These are phyloP conservation scores for Falco columbarius DNA, from an alignment of 2,797 vertebrate species.

Conservation along the genomic window DNA sequence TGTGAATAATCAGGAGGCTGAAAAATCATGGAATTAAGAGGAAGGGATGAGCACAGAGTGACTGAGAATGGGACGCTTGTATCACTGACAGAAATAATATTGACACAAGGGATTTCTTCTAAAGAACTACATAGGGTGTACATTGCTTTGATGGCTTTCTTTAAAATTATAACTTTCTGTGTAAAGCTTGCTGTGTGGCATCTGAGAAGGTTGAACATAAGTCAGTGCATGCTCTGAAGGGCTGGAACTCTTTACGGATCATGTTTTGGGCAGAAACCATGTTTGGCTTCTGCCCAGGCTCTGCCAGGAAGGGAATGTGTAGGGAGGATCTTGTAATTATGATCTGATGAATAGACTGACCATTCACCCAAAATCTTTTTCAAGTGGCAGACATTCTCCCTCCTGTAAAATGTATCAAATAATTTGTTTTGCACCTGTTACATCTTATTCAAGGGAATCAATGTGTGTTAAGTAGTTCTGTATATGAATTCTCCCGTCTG, in stretches of 20 bases:
- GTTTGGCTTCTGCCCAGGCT: neutral
- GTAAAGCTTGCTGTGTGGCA: neutral
- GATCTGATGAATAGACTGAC: neutral
- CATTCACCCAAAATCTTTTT: neutral
- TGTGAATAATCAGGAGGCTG: neutral
- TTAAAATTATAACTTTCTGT: neutral
- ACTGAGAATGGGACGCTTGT: rapidly evolving
- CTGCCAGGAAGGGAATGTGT: neutral
- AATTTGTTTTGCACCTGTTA: slow-evolving; percentile 2
- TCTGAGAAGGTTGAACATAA: neutral
- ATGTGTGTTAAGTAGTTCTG: neutral
- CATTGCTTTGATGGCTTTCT: neutral
- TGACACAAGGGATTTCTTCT: neutral
- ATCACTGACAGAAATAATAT: neutral
- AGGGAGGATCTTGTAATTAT: neutral
- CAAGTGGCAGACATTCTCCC: neutral
- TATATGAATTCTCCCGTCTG: neutral
- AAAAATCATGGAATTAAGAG: neutral
- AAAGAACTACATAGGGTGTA: rapidly evolving
- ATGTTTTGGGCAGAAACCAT: neutral
- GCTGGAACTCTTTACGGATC: neutral
- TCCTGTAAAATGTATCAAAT: neutral
- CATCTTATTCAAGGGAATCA: neutral
- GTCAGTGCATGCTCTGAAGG: neutral
- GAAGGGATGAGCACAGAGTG: neutral